A percentile compares a stretch with the other conserved stretches of the same genome.
These are phyloP conservation scores for Recurvirostra avosetta DNA, from an alignment of 2,113 vertebrate species.

Conservation along the genomic window DNA sequence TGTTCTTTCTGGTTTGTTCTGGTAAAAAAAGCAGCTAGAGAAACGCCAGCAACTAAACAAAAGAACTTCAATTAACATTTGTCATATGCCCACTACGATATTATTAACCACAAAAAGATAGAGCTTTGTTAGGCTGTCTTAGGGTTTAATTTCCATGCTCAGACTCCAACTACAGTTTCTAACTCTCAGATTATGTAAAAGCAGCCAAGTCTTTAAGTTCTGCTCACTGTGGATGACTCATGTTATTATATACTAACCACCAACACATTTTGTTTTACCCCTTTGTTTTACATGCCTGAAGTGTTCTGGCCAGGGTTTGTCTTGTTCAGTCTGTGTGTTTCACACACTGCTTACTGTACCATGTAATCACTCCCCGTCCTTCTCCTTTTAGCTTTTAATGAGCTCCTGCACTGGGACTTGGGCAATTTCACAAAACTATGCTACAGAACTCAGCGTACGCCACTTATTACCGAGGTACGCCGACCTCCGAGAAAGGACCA, in stretches of 20 bases:
- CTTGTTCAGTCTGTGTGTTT: background rate
- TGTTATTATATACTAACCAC: background rate
- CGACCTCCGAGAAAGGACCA: background rate
- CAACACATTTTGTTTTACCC: constrained; percentile 7
- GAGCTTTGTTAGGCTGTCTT: background rate
- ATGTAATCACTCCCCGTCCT: background rate
- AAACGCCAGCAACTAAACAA: background rate
- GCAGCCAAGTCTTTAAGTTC: background rate
- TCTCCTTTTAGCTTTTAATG: background rate
- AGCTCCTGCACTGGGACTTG: background rate
- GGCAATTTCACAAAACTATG: background rate
- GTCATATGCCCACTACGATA: background rate
- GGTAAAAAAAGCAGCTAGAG: background rate
- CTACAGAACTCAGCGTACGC: background rate
- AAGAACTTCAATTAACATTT: background rate
- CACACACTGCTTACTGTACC: background rate
- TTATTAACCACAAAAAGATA: background rate
- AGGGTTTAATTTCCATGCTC: background rate
- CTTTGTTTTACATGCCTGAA: constrained; percentile 1
- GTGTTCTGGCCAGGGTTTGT: background rate
- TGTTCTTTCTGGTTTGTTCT: background rate
- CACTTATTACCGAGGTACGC: background rate
- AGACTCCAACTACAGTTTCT: background rate
- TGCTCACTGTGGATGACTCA: constrained; percentile 27
- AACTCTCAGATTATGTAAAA: background rate